Percentiles rank a stretch among this genome's conserved stretches.
These are phyloP conservation scores for Himalopsyche tibetana DNA, from an alignment of 2,888 invertebrate species.

Conservation along the genomic window DNA sequence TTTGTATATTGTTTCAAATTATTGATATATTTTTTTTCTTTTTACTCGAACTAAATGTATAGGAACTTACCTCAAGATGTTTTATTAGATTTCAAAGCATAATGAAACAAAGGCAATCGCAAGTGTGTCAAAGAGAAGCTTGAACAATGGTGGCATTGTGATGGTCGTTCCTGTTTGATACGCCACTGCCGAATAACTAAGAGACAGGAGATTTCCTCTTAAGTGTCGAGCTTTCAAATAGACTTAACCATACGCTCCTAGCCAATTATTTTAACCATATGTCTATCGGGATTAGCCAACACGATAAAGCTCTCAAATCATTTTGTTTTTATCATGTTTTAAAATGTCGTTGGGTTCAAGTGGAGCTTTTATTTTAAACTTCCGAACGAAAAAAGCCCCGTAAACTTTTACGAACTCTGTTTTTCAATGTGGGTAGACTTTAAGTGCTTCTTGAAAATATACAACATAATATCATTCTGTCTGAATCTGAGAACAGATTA, in stretches of 20 bases:
- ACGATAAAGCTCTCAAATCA: conserved; percentile 63
- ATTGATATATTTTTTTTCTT: no score
- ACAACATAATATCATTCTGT: conserved; percentile 7
- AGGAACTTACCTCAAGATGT: no score
- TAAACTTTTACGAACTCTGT: neutral
- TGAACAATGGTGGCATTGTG: no score
- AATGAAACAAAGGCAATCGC: no score
- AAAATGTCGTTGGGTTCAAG: conserved; percentile 26
- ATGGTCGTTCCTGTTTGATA: neutral
- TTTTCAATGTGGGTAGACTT: conserved; percentile 4
- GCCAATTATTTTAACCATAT: conserved; percentile 62
- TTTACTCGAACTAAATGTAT: no score
- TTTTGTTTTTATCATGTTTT: conserved; percentile 34
- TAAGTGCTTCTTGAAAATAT: conserved; percentile 14
- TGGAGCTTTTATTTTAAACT: neutral
- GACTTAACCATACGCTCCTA: conserved; percentile 45
- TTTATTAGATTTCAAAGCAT: no score
- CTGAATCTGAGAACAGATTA: neutral
- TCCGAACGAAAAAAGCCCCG: neutral
- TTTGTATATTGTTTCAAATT: no score
- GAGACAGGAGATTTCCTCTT: neutral
- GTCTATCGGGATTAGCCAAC: conserved; percentile 57
- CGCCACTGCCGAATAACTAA: neutral
- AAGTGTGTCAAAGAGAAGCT: no score
- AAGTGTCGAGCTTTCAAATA: conserved; percentile 30